A percentile compares a stretch with the other conserved stretches of the same genome.
Evolutionary conservation across 2,888 invertebrate genomes (phyloP).

Genomic region (Thera britannica): DNA sequence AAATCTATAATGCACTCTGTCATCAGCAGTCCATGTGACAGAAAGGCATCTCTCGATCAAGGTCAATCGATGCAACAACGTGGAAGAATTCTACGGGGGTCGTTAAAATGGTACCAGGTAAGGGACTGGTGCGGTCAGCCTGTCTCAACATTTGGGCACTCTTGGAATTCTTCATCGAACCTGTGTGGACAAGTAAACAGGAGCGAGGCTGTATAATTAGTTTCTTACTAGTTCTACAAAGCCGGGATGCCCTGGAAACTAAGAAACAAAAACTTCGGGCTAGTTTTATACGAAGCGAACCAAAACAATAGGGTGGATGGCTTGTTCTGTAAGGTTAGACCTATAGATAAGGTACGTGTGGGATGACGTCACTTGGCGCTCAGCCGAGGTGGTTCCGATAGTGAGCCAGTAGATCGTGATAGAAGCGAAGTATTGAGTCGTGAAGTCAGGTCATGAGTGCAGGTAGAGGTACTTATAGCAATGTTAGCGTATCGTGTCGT

Average conservation of each 20-base stretch:
- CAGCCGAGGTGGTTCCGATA: conserved; percentile 38
- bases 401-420: conserved; percentile 51
- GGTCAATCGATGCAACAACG: conserved; percentile 71
- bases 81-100: conserved; percentile 73
- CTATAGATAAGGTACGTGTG: conserved; percentile 43
- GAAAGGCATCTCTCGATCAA: conserved; percentile 62
- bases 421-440: conserved; percentile 53
- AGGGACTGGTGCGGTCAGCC: conserved; percentile 86
- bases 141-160: conserved; percentile 88
- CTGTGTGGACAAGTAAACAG: conserved; percentile 83
- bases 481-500: conserved; percentile 40
- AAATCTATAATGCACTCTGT: conserved; percentile 63
- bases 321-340: conserved; percentile 46
- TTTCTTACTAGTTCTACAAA: conserved; percentile 54
- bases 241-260: conserved; percentile 51
- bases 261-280: conserved; percentile 48
- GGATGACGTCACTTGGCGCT: conserved; percentile 53
- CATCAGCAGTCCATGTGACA: conserved; percentile 62
- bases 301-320: conserved; percentile 49
- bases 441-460: conserved; percentile 58
- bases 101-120: conserved; percentile 82
- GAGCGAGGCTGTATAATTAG: conserved; percentile 67
- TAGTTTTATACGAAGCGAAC: conserved; percentile 57
- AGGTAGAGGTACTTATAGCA: conserved; percentile 49
- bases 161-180: conserved; percentile 88